Percentiles rank a stretch among this genome's conserved stretches.
phyloP scores from a whole-genome alignment of 2,888 invertebrate species.

The Acrocyrtus sp. region DNA sequence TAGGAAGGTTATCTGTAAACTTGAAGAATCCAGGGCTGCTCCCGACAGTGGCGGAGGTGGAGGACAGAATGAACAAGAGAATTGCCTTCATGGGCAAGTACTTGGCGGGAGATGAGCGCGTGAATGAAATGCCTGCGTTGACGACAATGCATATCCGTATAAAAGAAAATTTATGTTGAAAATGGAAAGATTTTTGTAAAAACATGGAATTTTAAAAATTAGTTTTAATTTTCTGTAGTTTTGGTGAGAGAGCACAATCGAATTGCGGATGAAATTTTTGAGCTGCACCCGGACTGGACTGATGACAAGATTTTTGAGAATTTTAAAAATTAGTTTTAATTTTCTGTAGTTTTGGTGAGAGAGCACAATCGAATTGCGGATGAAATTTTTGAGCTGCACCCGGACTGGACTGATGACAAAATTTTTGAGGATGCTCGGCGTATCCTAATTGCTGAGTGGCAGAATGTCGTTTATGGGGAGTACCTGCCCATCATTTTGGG shows the following conservation, averaged over 20 bases:
- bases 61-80: slow-evolving; percentile 41
- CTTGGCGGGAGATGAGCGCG: slow-evolving; percentile 61
- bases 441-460: slow-evolving; percentile 59
- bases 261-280: slow-evolving; percentile 56
- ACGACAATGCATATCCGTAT: slow-evolving; percentile 61
- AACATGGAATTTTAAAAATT: slow-evolving; percentile 56
- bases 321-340: no score
- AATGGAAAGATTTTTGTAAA: slow-evolving; percentile 55
- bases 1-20: slow-evolving; percentile 51
- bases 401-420: slow-evolving; percentile 58
- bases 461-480: slow-evolving; percentile 60
- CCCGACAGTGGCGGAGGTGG: slow-evolving; percentile 58
- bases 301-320: slow-evolving; percentile 59
- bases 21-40: slow-evolving; percentile 46
- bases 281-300: slow-evolving; percentile 52
- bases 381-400: slow-evolving; percentile 51
- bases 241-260: slow-evolving; percentile 61
- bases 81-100: slow-evolving; percentile 58
- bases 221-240: slow-evolving; percentile 57
- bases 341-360: slow-evolving; percentile 57
- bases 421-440: slow-evolving; percentile 61
- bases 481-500: slow-evolving; percentile 61
- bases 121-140: slow-evolving; percentile 61
- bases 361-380: slow-evolving; percentile 62
- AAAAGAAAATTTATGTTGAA: no score